Base-by-base conservation (phyloP, 1,140 invertebrate genomes). In the Eupeodes corollae region DNA sequence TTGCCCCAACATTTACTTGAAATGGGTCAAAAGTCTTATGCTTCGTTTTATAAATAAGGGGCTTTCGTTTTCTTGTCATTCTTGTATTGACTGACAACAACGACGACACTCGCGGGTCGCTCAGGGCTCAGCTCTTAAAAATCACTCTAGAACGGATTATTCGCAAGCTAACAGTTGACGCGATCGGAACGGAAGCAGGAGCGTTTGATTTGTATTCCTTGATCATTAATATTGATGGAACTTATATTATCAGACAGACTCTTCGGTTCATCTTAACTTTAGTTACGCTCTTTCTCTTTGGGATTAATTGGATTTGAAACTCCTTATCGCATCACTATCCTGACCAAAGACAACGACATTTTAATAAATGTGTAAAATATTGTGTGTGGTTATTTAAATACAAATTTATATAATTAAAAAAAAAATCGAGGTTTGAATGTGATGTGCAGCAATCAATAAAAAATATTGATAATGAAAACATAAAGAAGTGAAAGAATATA, bases 101-200 rank as follows among this genome's bases (percentile, higher is more conserved):
- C n/a, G 47, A 41, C 12, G 9, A n/a, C 33, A 34, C 33, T 34
- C n/a, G 5, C 12, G 18, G 18, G 19, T 26, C 42, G 14, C 2
- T 14, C 21, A 9, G 15, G 21, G 9, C 21, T 43, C 19, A 26
- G 30, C 21, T 19, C 30, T 26, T 44, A 15, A 41, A 5, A 19
- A 5, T 48, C 50, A 55, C 52, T 54, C 50, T 57, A 51, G 42
- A 46, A 34, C 57, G 42, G 46, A 48, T 66, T 66, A 66, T 66
- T 66, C 59, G 59, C 62, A 63, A 65, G 63, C 60, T 56, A 59
- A 56, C 62, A 59, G 62, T 66, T 63, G 63, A 56, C 60, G 63
- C 58, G 62, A 56, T 63, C 62, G 51, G 51, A 52, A 52, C 62
- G 51, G 51, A 52, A 52, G 51, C 47, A 50, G 31, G 21, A 45